Base-by-base conservation (phyloP, 2,113 vertebrate species). In the Hypocryptadius cinnamomeus region DNA sequence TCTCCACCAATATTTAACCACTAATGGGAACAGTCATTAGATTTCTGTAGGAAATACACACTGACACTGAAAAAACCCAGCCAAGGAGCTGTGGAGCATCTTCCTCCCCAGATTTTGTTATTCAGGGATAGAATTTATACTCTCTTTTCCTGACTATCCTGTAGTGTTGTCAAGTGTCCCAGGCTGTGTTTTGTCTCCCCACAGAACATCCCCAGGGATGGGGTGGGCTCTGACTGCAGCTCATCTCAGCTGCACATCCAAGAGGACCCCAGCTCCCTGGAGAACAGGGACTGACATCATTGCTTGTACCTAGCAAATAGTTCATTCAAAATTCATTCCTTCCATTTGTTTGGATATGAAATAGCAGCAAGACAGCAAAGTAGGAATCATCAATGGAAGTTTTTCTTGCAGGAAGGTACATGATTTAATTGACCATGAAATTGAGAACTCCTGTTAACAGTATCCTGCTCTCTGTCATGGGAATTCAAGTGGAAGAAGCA, bases 21-120 rank as follows among this genome's bases (percentile, higher is more conserved):
- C 19, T 3, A 15, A 42, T 3, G 42, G 35, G 1, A 8, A 19
- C 33, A 60, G 33, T 0, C 8, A 15, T 1, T 4, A 4, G 4
- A 18, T 5, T 50, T 33, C 6, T 66, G 8, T 21, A 42, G 77
- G 22, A 73, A 82, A 61, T 9, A 57, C 1, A 30, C 12, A 42
- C 11, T 2, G 14, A 30, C 3, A 40, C 0, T 33, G 42, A 10
- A 31, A 35, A 25, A 53, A 6, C 0, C 6, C 15, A 33, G 4
- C 24, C 50, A 14, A 70, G 25, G 22, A 74, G 21, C 42, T 54
- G 27, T 24, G 60, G 11, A n/a, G 24, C 7, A 33, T 17, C 39
- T 20, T 20, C 21, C 24, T 20, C 23, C 4, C 15, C 1, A 53
- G 27, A 11, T 9, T 70, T 31, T 25, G 19, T 68, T 53, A 44